Conservation (phyloP, 2,797 vertebrate species). For the Pteropus rufus region DNA sequence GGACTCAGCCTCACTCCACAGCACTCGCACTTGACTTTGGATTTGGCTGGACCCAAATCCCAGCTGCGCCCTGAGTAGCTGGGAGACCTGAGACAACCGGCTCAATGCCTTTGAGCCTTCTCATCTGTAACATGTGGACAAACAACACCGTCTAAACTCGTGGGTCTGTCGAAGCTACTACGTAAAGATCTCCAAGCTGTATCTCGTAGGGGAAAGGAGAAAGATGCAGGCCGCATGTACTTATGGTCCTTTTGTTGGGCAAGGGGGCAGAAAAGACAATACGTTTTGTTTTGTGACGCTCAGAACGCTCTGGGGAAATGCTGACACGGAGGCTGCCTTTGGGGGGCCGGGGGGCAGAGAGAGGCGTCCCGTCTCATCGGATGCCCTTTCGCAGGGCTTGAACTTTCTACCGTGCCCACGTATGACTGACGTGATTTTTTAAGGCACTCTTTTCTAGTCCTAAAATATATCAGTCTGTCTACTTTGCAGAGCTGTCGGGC, state of each 20-base stretch:
- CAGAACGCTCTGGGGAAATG: fast-evolving
- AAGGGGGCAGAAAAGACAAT: fast-evolving
- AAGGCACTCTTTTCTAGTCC: background rate
- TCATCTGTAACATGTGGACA: background rate
- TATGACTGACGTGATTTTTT: background rate
- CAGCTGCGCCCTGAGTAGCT: background rate
- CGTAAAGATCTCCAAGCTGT: background rate
- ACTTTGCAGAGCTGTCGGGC: background rate
- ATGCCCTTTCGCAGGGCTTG: background rate
- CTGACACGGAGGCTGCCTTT: fast-evolving
- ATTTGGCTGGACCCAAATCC: background rate
- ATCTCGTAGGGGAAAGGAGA: background rate
- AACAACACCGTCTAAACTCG: background rate
- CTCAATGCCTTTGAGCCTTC: background rate
- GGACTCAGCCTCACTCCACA: background rate
- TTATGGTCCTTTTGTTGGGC: background rate
- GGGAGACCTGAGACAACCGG: background rate
- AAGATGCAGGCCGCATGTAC: background rate
- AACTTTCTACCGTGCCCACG: background rate
- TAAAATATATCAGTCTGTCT: background rate
- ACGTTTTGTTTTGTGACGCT: fast-evolving
- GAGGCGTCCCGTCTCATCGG: background rate
- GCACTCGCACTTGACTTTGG: background rate
- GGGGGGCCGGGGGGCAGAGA: background rate
- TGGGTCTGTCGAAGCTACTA: background rate